Conservation (phyloP, 2,888 invertebrate species). For the Ligdia adustata region DNA sequence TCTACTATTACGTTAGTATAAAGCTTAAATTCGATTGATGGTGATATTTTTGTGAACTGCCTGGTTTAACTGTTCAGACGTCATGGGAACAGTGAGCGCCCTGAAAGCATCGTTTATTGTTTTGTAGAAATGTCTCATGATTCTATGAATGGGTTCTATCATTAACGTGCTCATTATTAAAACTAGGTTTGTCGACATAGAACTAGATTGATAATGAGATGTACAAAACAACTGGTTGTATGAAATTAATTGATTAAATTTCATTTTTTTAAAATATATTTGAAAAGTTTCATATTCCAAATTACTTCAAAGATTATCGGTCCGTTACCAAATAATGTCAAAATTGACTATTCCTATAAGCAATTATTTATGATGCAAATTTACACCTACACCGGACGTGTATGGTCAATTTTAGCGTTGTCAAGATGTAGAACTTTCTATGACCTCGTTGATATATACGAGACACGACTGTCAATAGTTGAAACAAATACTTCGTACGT, state of each 20-base stretch:
- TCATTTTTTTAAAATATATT: too few species aligned
- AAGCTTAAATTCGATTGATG: constrained; percentile 41
- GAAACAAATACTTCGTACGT: constrained; percentile 61
- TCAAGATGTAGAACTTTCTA: constrained; percentile 73
- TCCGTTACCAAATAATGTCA: constrained; percentile 46
- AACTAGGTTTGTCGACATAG: too few species aligned
- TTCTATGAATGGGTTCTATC: constrained; percentile 35
- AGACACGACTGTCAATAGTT: constrained; percentile 62
- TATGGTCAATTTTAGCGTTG: constrained; percentile 73
- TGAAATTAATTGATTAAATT: too few species aligned
- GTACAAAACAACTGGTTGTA: too few species aligned
- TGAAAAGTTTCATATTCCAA: constrained; percentile 12
- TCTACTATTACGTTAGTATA: constrained; percentile 38
- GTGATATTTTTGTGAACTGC: constrained; percentile 30
- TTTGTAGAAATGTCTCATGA: constrained; percentile 25
- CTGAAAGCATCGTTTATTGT: constrained; percentile 45
- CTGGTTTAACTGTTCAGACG: constrained; percentile 61
- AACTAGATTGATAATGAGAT: too few species aligned
- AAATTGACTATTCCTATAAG: constrained; percentile 52
- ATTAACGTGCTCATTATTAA: constrained; percentile 15
- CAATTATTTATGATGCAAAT: constrained; percentile 70
- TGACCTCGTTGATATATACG: constrained; percentile 61
- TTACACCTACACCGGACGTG: constrained; percentile 50
- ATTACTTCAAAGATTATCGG: constrained; percentile 23
- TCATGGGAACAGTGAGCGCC: constrained; percentile 64